Base-by-base conservation (phyloP, 2,888 invertebrate species). In the Troides oblongomaculatus region DNA sequence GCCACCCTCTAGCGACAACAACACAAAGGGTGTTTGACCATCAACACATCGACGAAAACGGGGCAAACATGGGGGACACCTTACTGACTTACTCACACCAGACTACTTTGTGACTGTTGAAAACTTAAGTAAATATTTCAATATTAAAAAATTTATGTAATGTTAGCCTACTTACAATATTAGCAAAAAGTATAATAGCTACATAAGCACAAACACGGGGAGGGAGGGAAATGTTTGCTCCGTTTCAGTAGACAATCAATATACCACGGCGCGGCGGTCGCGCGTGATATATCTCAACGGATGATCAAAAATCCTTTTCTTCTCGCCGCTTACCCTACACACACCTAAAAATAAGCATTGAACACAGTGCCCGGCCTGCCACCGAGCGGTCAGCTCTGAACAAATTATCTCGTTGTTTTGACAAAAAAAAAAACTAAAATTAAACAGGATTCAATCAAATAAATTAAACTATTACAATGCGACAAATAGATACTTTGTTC, bases 21-120 rank as follows among this genome's bases (percentile, higher is more conserved):
- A 91, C 89, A 89, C 86, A 92, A 95, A 95, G 95, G 95, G 95
- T 95, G 95, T 95, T 95, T 95, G 95, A 95, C 95, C 95, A 95
- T 95, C 92, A 92, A 84, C 77, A 81, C 83, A 83, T 86, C 89
- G 81, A 88, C 87, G 80, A 84, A 87, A 90, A 89, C 92, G 92
- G 90, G 87, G 92, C 93, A 91, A 92, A 92, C 93, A 90, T 83
- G 76, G 77, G 75, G 74, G n/a, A 71, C 69, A 66, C 69, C 74
- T 71, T 67, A 64, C 61, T 62, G 21, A 56, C 58, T 21, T 25
- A 63, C 36, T 56, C 25, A 43, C 53, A 30, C 50, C 23, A 46
- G 18, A 56, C 56, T 14, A 46, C 1, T 46, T 14, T 46, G 46
- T 46, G 46, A 56, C 21, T 56, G n/a, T 21, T 10, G 2, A 10